Conservation (phyloP, 2,888 invertebrate species). For the Tenthredo mesomela region DNA sequence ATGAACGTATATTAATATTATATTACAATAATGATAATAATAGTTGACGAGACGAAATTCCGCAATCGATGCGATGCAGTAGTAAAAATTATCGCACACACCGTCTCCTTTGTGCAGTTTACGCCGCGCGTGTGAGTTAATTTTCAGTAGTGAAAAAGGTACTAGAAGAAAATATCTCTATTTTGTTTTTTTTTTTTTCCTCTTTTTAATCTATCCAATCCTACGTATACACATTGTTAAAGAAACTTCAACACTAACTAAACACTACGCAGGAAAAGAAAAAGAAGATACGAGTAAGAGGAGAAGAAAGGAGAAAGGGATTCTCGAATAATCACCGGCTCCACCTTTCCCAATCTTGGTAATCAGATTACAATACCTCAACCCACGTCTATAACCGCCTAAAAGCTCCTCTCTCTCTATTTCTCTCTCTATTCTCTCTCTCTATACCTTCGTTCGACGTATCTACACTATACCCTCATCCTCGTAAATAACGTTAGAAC, state of each 20-base stretch:
- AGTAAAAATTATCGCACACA: not conserved
- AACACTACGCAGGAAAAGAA: not conserved
- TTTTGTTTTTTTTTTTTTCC: not conserved
- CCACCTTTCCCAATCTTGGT: constrained; percentile 24
- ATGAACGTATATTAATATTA: too few relatives aligned
- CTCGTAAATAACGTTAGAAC: constrained; percentile 43
- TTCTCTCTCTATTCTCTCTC: not conserved
- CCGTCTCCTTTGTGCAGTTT: not conserved
- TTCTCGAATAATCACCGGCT: constrained; percentile 10
- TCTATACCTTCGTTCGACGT: not conserved
- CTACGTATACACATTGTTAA: not conserved
- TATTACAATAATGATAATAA: too few relatives aligned
- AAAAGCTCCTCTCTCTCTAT: not conserved
- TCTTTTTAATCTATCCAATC: too few relatives aligned
- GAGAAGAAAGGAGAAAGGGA: not conserved
- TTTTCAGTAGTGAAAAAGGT: not conserved
- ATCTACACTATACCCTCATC: not conserved
- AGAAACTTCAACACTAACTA: not conserved
- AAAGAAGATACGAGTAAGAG: not conserved
- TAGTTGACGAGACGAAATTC: too few relatives aligned
- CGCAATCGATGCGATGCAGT: not conserved
- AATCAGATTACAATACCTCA: constrained; percentile 38
- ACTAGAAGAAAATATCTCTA: not conserved
- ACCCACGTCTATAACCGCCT: constrained; percentile 13
- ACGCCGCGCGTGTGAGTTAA: not conserved